A percentile compares a stretch with the other conserved stretches of the same genome.
These are phyloP conservation scores for Troilus luridus DNA, from an alignment of 2,888 invertebrate species.

Conservation along the genomic window DNA sequence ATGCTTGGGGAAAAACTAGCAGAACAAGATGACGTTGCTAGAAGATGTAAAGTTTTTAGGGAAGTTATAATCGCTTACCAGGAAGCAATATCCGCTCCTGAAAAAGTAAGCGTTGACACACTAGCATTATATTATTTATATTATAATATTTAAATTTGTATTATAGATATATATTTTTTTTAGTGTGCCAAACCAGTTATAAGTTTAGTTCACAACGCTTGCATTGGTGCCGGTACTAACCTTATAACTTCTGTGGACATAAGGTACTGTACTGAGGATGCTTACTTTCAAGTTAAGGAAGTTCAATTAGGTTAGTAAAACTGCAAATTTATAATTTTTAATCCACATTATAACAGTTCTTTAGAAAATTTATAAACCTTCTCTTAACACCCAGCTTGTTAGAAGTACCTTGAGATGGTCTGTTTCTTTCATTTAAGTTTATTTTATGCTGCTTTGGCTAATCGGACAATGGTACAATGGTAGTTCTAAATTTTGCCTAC, in stretches of 20 bases:
- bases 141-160: too few species aligned
- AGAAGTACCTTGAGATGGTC: too few species aligned
- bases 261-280: constrained; percentile 89
- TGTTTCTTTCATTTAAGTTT: too few species aligned
- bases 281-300: constrained; percentile 94
- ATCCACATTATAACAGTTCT: not conserved
- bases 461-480: too few species aligned
- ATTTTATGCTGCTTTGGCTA: too few species aligned
- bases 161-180: constrained; percentile 57
- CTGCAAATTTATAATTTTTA: constrained; percentile 42
- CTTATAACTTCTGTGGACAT: constrained; percentile 92
- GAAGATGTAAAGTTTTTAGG: constrained; percentile 80
- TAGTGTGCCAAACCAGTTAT: constrained; percentile 93
- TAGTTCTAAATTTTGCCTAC: too few species aligned
- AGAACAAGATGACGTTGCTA: constrained; percentile 81
- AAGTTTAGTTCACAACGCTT: constrained; percentile 87
- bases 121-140: not conserved
- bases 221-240: constrained; percentile 93
- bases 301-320: constrained; percentile 70
- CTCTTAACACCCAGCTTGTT: too few species aligned
- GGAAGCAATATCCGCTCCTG: constrained; percentile 83
- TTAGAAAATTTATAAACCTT: too few species aligned
- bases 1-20: constrained; percentile 73
- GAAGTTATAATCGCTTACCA: constrained; percentile 80
- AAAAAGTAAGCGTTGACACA: constrained; percentile 72